phyloP scores from a whole-genome alignment of 2,888 invertebrate species.

The Nipponacmea schrenckii region DNA sequence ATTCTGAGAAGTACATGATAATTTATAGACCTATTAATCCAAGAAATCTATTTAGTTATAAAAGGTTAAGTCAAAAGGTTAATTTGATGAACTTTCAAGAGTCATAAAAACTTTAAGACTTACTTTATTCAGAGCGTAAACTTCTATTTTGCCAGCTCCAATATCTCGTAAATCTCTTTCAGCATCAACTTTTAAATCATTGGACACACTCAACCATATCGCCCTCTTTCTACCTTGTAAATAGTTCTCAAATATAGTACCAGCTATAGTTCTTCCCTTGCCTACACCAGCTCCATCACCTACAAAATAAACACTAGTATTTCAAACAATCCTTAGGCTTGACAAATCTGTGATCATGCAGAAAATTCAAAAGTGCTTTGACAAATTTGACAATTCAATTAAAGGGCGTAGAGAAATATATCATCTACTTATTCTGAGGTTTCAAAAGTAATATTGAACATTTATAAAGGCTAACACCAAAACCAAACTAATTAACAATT shows the following conservation, averaged over 20 bases:
- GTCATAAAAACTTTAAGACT: background rate
- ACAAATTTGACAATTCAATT: background rate
- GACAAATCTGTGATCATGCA: too few species aligned
- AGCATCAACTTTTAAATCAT: conserved; percentile 97
- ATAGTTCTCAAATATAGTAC: conserved; percentile 97
- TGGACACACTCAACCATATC: conserved; percentile 98
- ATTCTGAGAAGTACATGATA: too few species aligned
- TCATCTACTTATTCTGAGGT: too few species aligned
- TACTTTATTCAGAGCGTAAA: conserved; percentile 88
- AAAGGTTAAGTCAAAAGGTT: too few species aligned
- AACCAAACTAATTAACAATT: too few species aligned
- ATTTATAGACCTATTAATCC: too few species aligned
- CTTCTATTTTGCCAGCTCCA: conserved; percentile 89
- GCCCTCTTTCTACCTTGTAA: conserved; percentile 91
- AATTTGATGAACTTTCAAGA: too few species aligned
- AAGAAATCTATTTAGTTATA: too few species aligned
- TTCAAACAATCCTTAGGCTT: background rate
- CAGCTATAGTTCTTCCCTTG: conserved; percentile 87
- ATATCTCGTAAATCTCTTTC: conserved; percentile 96
- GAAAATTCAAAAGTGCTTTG: too few species aligned
- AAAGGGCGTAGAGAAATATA: too few species aligned
- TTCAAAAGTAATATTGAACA: too few species aligned
- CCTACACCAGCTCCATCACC: conserved; percentile 87
- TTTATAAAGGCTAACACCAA: too few species aligned
- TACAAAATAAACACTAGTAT: conserved; percentile 56